A percentile compares a stretch with the other conserved stretches of the same genome.
Conservation (phyloP, 1,140 invertebrate genomes). For the Colletes gigas region DNA sequence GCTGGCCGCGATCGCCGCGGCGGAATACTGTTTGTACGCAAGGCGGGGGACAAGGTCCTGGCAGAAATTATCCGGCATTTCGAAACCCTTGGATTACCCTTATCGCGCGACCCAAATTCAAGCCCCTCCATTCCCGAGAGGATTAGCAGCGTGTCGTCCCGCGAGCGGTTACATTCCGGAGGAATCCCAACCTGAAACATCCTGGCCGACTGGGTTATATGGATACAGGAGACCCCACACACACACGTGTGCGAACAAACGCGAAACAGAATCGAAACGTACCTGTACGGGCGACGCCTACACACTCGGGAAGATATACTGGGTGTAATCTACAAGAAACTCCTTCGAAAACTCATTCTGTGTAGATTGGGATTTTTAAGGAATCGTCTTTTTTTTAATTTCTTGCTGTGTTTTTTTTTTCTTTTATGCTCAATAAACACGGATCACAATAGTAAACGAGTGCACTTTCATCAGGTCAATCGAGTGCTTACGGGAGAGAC, state of each 20-base stretch:
- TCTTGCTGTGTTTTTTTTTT: no score
- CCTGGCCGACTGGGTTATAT: slow-evolving; percentile 42
- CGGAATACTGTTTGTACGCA: slow-evolving; percentile 11
- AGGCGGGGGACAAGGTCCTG: slow-evolving; percentile 57
- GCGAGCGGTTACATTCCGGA: slow-evolving; percentile 52
- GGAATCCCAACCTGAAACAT: slow-evolving; percentile 63
- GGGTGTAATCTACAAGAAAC: no score
- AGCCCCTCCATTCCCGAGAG: slow-evolving; percentile 34
- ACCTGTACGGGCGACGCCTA: no score
- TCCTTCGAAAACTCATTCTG: no score
- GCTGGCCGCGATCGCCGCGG: slow-evolving; percentile 26
- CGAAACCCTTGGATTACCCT: slow-evolving; percentile 65
- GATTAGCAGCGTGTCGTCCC: slow-evolving; percentile 50
- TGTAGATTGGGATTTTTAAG: no score
- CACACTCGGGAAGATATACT: no score
- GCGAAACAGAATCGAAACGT: background rate
- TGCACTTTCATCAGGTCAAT: no score
- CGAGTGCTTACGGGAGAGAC: no score
- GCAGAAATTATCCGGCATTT: slow-evolving; percentile 63
- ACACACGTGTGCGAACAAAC: background rate
- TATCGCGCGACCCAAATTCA: slow-evolving; percentile 63
- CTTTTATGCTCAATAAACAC: no score
- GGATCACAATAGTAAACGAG: no score
- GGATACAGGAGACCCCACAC: slow-evolving; percentile 37
- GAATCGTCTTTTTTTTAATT: no score